phyloP scores from a whole-genome alignment of 2,113 vertebrate genomes.

The Perca schrenkii region DNA sequence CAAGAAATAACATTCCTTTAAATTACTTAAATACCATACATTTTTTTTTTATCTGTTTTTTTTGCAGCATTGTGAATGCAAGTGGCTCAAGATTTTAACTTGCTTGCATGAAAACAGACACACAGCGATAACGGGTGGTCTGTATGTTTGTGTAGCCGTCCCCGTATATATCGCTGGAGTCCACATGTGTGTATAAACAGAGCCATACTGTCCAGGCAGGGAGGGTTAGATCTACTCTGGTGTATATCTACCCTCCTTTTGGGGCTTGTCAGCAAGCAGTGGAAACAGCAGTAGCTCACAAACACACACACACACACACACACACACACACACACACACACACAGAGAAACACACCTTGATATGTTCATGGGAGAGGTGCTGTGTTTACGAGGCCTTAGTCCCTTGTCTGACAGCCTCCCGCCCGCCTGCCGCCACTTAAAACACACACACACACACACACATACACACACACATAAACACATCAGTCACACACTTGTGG shows the following conservation, averaged over 20 bases:
- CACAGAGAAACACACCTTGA: constrained; percentile 71
- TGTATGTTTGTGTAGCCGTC: constrained; percentile 55
- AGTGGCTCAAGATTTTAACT: constrained; percentile 10
- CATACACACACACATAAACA: constrained; percentile 58
- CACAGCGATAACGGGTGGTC: constrained; percentile 65
- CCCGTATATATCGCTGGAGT: constrained; percentile 53
- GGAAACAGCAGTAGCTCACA: constrained; percentile 78
- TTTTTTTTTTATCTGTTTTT: too few relatives aligned
- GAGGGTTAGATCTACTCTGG: constrained; percentile 68
- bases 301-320: constrained; percentile 24
- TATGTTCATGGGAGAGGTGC: constrained; percentile 77
- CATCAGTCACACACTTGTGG: constrained; percentile 26
- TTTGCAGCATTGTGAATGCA: not conserved
- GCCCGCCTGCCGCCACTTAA: constrained; percentile 82
- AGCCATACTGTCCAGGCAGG: constrained; percentile 72
- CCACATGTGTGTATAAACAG: constrained; percentile 71
- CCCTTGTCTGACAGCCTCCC: constrained; percentile 79
- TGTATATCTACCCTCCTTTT: constrained; percentile 75
- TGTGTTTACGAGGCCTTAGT: constrained; percentile 81
- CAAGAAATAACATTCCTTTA: not conserved
- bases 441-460: constrained; percentile 62
- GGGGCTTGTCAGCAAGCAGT: constrained; percentile 73
- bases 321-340: constrained; percentile 33
- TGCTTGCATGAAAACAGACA: constrained; percentile 19
- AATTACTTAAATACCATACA: not conserved